Base-by-base conservation (phyloP, 2,113 vertebrate genomes). In the Orycteropus afer region DNA sequence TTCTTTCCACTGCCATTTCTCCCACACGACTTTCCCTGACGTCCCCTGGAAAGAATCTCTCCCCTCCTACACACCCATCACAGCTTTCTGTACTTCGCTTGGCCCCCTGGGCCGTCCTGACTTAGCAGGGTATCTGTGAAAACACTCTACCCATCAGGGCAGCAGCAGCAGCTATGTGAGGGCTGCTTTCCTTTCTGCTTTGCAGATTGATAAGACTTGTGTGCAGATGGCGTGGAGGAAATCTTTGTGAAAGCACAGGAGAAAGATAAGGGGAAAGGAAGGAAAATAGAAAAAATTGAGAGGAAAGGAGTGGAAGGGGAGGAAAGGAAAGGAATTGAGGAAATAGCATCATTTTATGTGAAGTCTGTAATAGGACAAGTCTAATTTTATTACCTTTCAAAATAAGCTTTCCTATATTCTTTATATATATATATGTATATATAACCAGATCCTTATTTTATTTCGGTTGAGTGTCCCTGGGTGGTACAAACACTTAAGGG, bases 191-290 rank as follows among this genome's bases (percentile, higher is more conserved):
- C 82, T 80, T 59, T 77, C 17, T 34, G 1, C 37, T 49, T 61
- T 37, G 29, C 32, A 49, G 23, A 65, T 22, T 51, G 57, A 74
- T 34, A 47, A 86, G 14, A 3, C 17, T 34, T 63, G 11, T 8
- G 22, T 49, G 53, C 53, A 18, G 69, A 42, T 25, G 49, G 51
- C 83, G 61, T 77, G 71, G 59, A 74, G 81, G 83, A 73, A 61
- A 47, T 89, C 55, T 95, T 61, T 47, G 25, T 74, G 42, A 95
- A 90, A 93, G 53, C 69, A 61, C 86, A 87, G 34, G 37, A 89
- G 40, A 71, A 40, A 80, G 14, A 88, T 17, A n/a, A 34, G n/a
- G 27, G 32, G 49, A 59, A 80, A 23, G 34, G 73, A 40, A 65
- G 13, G 32, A 53, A 61, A 82, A 55, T 15, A 49, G 3, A 77